Conservation (phyloP, 2,113 vertebrate species). For the Melierax canorus region DNA sequence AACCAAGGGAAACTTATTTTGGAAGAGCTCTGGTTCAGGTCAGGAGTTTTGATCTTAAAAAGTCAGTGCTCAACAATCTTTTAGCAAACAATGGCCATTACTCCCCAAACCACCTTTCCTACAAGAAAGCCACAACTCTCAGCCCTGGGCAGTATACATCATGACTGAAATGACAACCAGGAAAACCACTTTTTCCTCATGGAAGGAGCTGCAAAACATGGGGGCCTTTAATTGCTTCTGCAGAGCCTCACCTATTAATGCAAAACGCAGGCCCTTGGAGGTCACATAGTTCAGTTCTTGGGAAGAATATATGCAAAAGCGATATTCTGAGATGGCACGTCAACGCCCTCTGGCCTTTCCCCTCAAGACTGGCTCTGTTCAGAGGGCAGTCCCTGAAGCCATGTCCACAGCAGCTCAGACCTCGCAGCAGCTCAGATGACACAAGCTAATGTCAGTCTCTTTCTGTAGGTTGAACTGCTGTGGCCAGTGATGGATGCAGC, state of each 20-base stretch:
- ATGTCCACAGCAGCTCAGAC: background rate
- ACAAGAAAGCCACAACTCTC: background rate
- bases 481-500: background rate
- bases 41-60: background rate
- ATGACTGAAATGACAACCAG: background rate
- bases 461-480: background rate
- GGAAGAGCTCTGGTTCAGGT: background rate
- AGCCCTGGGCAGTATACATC: too few relatives aligned
- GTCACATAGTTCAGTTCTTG: background rate
- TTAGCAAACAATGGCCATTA: background rate
- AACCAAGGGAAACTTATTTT: background rate
- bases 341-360: too few relatives aligned
- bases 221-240: background rate
- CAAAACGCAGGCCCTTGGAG: background rate
- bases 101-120: background rate
- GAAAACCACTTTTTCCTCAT: background rate
- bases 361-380: background rate
- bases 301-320: background rate
- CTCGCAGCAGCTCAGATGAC: background rate
- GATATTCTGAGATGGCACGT: background rate
- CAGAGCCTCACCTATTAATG: background rate
- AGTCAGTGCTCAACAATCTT: background rate
- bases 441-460: background rate
- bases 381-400: background rate
- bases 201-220: fast-evolving